Conservation (phyloP, 2,888 invertebrate genomes). For the Polymixis lichenea region DNA sequence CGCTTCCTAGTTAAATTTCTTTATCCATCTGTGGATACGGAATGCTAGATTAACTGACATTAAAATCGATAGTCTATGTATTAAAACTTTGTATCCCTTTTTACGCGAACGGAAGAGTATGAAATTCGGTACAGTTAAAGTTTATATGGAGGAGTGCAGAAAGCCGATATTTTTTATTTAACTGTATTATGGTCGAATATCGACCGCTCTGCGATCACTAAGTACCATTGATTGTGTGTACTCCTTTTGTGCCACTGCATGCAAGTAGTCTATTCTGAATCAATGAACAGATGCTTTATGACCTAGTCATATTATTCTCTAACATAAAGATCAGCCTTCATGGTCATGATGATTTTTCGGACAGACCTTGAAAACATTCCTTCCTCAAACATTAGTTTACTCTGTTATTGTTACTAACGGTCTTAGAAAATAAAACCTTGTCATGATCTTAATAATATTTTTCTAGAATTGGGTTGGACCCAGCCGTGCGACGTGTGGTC, state of each 20-base stretch:
- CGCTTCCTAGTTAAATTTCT: neutral
- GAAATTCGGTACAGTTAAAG: no score
- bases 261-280: slow-evolving; percentile 19
- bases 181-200: no score
- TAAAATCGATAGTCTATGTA: neutral
- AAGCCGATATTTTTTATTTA: no score
- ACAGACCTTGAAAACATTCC: slow-evolving; percentile 13
- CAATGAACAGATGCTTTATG: slow-evolving; percentile 2
- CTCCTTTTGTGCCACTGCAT: slow-evolving; percentile 25
- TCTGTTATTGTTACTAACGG: neutral
- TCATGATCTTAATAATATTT: slow-evolving; percentile 39
- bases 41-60: neutral
- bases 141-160: no score
- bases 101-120: no score
- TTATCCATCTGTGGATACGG: neutral
- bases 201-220: no score
- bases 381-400: neutral
- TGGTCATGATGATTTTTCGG: slow-evolving; percentile 2
- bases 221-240: neutral
- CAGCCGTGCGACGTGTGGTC: slow-evolving; percentile 99
- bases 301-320: slow-evolving; percentile 25
- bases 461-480: slow-evolving; percentile 99
- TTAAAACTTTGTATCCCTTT: no score
- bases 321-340: slow-evolving; percentile 8
- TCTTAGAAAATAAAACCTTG: neutral